Evolutionary conservation across 2,797 vertebrate genomes (phyloP), one percentile per base, ranked within the genome.

Genomic region (Leptoclinus maculatus): DNA sequence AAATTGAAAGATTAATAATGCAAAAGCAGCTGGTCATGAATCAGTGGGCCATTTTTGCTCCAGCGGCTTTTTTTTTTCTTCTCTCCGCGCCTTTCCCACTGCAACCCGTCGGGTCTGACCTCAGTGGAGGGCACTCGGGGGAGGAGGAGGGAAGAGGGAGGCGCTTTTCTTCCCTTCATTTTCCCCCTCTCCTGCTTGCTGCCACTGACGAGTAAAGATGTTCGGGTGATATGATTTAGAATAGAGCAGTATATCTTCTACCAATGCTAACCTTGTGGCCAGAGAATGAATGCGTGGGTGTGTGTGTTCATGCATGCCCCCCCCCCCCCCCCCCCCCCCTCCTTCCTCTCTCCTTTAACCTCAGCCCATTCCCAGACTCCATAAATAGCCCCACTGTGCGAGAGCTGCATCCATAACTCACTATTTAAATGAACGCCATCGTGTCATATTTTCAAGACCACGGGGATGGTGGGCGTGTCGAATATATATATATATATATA

Each of bases 1-100:
- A 97, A 97, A 97, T 98, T 96, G 97, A 96, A 95, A 88, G 93
- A 97, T 98, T 96, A 97, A 98, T 98, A 97, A 98, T 98, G 97
- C 96, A 98, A 95, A 95, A 95, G 94, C 90, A 93, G 93, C 91
- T 93, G 92, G 92, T 95, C 95, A 95, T 97, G 96, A 97, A 97
- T 98, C 96, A 97, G 93, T 83, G 34, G 75, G 88, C 89, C 88
- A 92, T 92, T 93, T 57, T 93, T 92, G 82, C 89, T 86, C 84
- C 80, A 73, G 77, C 36, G 60, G 71, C 91, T 90, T 89, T 57
- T 47, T 45, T 47, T 41, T 6, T 41, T 54, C 85, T 41, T 54
- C 85, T 87, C 72, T 83, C 83, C 45, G 69, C 76, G 71, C 80
- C 70, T 87, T 85, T 83, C 71, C 71, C 12, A 7, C 67, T 83